Conservation (phyloP, 2,797 vertebrate species). For the Tokudaia muenninki region DNA sequence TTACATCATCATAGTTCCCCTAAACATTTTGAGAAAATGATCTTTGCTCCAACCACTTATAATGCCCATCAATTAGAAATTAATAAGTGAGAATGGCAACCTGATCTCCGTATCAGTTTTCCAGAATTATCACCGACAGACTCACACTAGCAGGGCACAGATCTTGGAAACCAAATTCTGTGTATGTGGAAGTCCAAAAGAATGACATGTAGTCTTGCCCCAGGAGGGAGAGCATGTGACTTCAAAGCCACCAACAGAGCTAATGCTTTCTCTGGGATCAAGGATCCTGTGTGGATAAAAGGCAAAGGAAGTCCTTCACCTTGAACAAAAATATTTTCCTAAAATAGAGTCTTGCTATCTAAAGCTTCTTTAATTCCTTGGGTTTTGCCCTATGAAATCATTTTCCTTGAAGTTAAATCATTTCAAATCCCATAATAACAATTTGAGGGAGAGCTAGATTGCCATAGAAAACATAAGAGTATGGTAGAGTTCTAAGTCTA, state of each 20-base stretch:
- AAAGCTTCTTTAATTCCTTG: constrained; percentile 77
- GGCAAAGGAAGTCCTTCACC: constrained; percentile 65
- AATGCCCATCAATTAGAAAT: constrained; percentile 9
- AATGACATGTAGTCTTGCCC: constrained; percentile 14
- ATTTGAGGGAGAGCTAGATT: constrained; percentile 68
- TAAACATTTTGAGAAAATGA: neutral
- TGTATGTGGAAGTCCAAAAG: neutral
- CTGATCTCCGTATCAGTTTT: constrained; percentile 23
- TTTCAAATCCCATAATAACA: constrained; percentile 80
- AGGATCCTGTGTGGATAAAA: constrained; percentile 72
- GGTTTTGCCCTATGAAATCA: constrained; percentile 72
- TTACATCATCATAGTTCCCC: neutral
- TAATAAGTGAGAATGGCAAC: neutral
- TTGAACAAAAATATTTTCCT: constrained; percentile 66
- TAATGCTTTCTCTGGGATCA: constrained; percentile 73
- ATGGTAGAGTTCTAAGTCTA: constrained; percentile 53
- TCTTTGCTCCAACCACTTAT: neutral
- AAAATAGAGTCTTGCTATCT: constrained; percentile 71
- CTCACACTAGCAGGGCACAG: neutral
- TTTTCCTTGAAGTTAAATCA: constrained; percentile 77
- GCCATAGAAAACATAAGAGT: constrained; percentile 70
- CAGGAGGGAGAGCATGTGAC: constrained; percentile 24
- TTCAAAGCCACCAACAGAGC: constrained; percentile 68
- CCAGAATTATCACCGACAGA: neutral
- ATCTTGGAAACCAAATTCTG: constrained; percentile 33